Conservation (phyloP, 2,888 invertebrate species). For the Leptinotarsa tumamoca region DNA sequence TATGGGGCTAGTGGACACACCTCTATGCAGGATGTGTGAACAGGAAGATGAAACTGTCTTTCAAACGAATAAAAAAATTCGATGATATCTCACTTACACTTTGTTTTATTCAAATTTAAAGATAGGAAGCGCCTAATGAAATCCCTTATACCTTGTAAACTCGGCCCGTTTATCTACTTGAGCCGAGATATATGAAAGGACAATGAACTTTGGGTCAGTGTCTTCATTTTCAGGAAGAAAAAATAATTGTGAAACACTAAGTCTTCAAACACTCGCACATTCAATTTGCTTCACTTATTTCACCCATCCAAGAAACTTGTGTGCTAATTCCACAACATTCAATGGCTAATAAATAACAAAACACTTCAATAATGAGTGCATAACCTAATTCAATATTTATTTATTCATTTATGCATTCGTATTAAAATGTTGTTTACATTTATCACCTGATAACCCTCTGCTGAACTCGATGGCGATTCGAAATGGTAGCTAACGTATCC, state of each 20-base stretch:
- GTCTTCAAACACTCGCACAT: background rate
- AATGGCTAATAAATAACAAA: slow-evolving; percentile 1
- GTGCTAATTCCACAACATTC: background rate
- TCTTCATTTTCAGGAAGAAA: no score
- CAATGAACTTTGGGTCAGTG: no score
- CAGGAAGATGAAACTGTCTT: no score
- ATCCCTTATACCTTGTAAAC: no score
- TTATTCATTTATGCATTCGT: slow-evolving; percentile 18
- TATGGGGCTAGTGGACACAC: no score
- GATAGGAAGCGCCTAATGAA: no score
- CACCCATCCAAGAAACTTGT: background rate
- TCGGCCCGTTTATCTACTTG: no score
- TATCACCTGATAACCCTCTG: slow-evolving; percentile 19
- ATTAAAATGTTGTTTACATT: slow-evolving; percentile 21
- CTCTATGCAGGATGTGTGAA: no score
- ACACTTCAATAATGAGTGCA: slow-evolving; percentile 12
- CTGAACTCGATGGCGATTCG: slow-evolving; percentile 21
- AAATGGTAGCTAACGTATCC: slow-evolving; percentile 26
- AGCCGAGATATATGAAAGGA: no score
- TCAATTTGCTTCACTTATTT: background rate
- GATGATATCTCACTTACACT: no score
- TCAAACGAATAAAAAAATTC: no score
- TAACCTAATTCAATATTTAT: slow-evolving; percentile 19
- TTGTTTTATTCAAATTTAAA: no score
- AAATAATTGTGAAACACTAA: background rate